phyloP scores from a whole-genome alignment of 2,797 vertebrate species.

The Macroramphosus scolopax region DNA sequence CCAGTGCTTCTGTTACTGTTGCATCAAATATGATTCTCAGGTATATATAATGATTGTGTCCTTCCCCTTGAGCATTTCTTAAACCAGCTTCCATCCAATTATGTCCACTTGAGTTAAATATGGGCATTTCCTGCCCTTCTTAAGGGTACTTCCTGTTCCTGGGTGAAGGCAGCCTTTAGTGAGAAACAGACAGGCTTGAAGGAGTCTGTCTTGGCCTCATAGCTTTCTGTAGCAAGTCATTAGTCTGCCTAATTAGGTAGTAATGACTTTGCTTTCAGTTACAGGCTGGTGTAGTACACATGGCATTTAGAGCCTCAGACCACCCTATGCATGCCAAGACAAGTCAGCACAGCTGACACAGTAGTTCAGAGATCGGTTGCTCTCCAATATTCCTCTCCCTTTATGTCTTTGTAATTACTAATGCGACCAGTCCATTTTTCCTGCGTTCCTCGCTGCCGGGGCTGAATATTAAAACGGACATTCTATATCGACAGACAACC shows the following conservation, averaged over 20 bases:
- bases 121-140: not conserved
- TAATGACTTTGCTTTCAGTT: constrained; percentile 79
- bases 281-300: constrained; percentile 63
- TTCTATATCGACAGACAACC: too few species aligned
- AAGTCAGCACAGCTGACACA: constrained; percentile 53
- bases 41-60: too few species aligned
- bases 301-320: constrained; percentile 48
- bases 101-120: not conserved
- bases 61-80: too few species aligned
- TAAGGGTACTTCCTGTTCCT: constrained; percentile 18
- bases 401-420: constrained; percentile 46
- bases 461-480: too few species aligned
- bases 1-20: too few species aligned
- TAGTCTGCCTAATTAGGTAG: constrained; percentile 81
- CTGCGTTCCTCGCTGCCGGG: constrained; percentile 20
- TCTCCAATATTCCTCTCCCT: constrained; percentile 28
- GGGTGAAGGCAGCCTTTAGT: constrained; percentile 42
- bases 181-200: constrained; percentile 54
- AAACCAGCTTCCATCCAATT: constrained; percentile 1
- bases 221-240: constrained; percentile 69
- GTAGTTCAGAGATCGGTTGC: constrained; percentile 26
- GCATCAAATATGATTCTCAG: too few species aligned
- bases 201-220: constrained; percentile 65
- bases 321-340: constrained; percentile 54
- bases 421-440: constrained; percentile 9